Percentiles rank a stretch among this genome's conserved stretches.
These are phyloP conservation scores for Loris lydekkerianus DNA, from an alignment of 2,797 vertebrate genomes.

Conservation along the genomic window DNA sequence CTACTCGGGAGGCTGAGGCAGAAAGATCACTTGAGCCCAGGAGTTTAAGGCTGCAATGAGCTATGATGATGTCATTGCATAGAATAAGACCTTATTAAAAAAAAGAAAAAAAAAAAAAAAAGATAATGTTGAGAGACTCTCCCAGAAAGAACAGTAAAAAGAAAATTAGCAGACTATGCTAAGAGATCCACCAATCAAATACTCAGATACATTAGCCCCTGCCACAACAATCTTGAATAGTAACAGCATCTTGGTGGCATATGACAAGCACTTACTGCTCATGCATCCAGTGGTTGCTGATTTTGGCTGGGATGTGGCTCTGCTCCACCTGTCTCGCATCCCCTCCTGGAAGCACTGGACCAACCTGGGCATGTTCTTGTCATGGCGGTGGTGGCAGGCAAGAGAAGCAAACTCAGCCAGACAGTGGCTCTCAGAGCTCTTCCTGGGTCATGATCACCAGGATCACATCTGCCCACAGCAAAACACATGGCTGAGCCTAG, in stretches of 20 bases:
- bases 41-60: not conserved
- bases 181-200: not conserved
- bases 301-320: not conserved
- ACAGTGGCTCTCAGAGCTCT: not conserved
- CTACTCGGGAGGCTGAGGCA: not conserved
- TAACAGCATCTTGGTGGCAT: not conserved
- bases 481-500: not conserved
- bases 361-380: not conserved
- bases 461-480: not conserved
- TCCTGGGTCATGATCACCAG: not conserved
- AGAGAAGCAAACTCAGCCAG: not conserved
- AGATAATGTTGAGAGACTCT: not conserved
- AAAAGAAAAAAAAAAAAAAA: not conserved
- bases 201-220: not conserved
- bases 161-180: not conserved
- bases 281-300: not conserved
- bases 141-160: conserved; percentile 9
- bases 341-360: not conserved
- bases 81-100: no score
- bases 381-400: not conserved
- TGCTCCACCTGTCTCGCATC: not conserved
- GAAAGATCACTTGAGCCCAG: not conserved
- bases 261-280: not conserved
- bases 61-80: no score
- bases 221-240: not conserved